phyloP scores from a whole-genome alignment of 2,888 invertebrate species.

The Pachycephus smyrnensis region DNA sequence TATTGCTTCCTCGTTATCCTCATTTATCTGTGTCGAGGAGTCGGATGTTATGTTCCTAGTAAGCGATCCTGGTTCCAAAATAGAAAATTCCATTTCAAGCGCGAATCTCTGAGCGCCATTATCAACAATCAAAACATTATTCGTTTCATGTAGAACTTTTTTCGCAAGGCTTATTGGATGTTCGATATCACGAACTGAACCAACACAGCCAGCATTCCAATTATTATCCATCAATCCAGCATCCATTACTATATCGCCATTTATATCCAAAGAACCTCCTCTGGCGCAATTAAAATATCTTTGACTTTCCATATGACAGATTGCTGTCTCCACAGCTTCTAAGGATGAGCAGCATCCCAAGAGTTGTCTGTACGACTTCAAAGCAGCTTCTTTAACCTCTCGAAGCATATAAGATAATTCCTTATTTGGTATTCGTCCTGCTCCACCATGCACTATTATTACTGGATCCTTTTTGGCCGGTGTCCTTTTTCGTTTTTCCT shows the following conservation, averaged over 20 bases:
- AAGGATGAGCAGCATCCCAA: slow-evolving; percentile 34
- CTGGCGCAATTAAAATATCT: slow-evolving; percentile 33
- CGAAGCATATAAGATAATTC: slow-evolving; percentile 23
- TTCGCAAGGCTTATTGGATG: slow-evolving; percentile 49
- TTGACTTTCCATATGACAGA: slow-evolving; percentile 42
- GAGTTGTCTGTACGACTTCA: slow-evolving; percentile 40
- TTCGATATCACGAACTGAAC: slow-evolving; percentile 38
- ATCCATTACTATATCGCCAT: slow-evolving; percentile 36
- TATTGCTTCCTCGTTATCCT: slow-evolving; percentile 11
- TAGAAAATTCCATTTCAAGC: slow-evolving; percentile 27
- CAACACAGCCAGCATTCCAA: slow-evolving; percentile 41
- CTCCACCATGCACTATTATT: slow-evolving; percentile 45
- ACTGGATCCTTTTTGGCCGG: slow-evolving; percentile 35
- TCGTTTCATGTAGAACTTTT: slow-evolving; percentile 41
- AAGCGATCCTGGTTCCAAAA: slow-evolving; percentile 27
- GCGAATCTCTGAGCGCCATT: slow-evolving; percentile 44
- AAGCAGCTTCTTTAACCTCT: slow-evolving; percentile 43
- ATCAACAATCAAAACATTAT: slow-evolving; percentile 44
- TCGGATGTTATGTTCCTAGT: background rate
- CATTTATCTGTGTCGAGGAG: background rate
- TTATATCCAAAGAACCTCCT: slow-evolving; percentile 30
- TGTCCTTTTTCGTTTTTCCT: slow-evolving; percentile 8
- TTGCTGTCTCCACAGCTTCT: slow-evolving; percentile 42
- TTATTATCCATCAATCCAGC: slow-evolving; percentile 42
- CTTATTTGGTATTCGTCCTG: slow-evolving; percentile 23